Evolutionary conservation across 2,113 vertebrate genomes (phyloP).

Genomic region (Notarius quadriscutis): DNA sequence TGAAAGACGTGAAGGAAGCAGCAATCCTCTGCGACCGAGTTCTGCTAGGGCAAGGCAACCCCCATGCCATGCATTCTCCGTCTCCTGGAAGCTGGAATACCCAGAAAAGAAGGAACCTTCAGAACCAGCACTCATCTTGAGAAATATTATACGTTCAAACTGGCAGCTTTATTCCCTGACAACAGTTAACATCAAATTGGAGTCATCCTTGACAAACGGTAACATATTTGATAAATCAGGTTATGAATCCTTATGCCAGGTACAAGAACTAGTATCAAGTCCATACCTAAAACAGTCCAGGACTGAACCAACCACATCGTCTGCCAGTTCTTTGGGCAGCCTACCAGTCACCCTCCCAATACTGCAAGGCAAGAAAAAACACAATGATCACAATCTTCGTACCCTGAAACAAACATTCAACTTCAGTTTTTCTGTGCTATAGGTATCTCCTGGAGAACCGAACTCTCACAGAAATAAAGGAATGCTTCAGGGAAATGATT

Average conservation of each 20-base stretch:
- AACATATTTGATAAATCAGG: neutral
- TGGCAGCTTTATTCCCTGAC: neutral
- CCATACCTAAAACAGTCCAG: slow-evolving; percentile 91
- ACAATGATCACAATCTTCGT: neutral
- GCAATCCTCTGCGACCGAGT: slow-evolving; percentile 88
- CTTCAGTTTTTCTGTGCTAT: too few relatives aligned
- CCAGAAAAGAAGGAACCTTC: neutral
- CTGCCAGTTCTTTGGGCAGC: slow-evolving; percentile 89
- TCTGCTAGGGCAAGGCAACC: slow-evolving; percentile 94
- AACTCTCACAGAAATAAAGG: neutral
- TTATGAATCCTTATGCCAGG: neutral
- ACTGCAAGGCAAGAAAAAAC: slow-evolving; percentile 64
- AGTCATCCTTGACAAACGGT: neutral
- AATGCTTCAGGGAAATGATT: neutral
- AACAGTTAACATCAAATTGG: neutral
- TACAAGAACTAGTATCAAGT: neutral
- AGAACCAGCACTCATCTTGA: neutral
- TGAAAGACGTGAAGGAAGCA: slow-evolving; percentile 86
- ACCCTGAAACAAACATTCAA: neutral
- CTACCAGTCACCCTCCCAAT: slow-evolving; percentile 91
- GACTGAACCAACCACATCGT: slow-evolving; percentile 93
- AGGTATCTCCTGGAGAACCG: too few relatives aligned
- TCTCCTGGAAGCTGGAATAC: slow-evolving; percentile 88
- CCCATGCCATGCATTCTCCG: slow-evolving; percentile 90
- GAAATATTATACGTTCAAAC: neutral